A percentile compares a stretch with the other conserved stretches of the same genome.
phyloP scores from a whole-genome alignment of 2,113 vertebrate species.

The Carassius carassius region DNA sequence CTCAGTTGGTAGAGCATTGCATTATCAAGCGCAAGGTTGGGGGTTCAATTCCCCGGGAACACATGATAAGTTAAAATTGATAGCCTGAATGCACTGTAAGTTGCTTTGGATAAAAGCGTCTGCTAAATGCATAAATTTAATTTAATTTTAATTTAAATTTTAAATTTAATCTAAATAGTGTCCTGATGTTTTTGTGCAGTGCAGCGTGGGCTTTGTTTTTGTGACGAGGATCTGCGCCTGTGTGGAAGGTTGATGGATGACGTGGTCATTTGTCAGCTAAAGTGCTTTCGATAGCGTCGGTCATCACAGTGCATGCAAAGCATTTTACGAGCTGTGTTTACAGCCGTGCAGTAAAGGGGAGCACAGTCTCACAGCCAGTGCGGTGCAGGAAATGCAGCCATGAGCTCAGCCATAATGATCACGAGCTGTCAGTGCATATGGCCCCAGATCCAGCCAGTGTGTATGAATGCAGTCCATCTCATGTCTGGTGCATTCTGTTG shows the following conservation, averaged over 20 bases:
- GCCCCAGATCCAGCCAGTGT: slow-evolving; percentile 18
- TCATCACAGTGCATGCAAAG: slow-evolving; percentile 25
- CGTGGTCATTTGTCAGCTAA: slow-evolving; percentile 46
- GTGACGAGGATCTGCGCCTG: background rate
- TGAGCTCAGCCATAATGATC: slow-evolving; percentile 43
- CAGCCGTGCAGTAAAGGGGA: slow-evolving; percentile 20
- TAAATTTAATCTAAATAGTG: slow-evolving; percentile 41
- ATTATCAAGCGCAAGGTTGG: no score
- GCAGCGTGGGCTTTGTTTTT: slow-evolving; percentile 37
- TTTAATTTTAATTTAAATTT: no score
- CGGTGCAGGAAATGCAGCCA: slow-evolving; percentile 7
- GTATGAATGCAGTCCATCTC: slow-evolving; percentile 26
- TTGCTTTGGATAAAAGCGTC: no score
- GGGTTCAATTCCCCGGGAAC: no score
- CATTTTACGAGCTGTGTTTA: slow-evolving; percentile 54
- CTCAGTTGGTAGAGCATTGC: no score
- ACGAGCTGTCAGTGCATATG: slow-evolving; percentile 25
- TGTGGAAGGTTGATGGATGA: slow-evolving; percentile 44
- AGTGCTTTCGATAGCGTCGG: slow-evolving; percentile 44
- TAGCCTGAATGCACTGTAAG: no score
- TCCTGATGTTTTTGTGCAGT: slow-evolving; percentile 40
- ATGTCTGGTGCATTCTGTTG: slow-evolving; percentile 14
- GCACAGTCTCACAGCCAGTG: slow-evolving; percentile 21
- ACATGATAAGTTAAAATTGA: no score
- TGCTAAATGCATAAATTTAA: no score